Evolutionary conservation across 2,888 invertebrate species (phyloP), one percentile per base, ranked within the genome.

Genomic region (Dryocosmus kuriphilus): DNA sequence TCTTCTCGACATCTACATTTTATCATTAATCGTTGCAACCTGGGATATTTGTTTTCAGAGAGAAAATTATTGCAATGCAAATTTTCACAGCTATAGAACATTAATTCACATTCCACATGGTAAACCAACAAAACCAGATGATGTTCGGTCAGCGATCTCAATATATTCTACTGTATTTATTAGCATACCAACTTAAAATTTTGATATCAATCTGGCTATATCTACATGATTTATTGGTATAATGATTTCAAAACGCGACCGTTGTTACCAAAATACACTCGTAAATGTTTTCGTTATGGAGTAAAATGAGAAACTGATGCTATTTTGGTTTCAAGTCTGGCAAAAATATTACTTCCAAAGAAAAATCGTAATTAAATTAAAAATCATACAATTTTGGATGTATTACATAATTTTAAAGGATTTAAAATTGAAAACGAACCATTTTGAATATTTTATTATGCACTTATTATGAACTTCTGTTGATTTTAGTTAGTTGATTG

Each of bases 261-360:
- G 19, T 63, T 63, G 35, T 35, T 35, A 63, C 63, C 14, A 19
- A 63, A 63, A 63, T 63, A 63, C 35, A 35, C 63, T 22, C 35
- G 11, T 38, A 19, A 62, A 63, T 63, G n/a, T 63, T 63, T 63
- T 38, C 11, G 63, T n/a, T 63, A 22, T 63, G n/a, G 19, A 14
- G 30, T 51, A 9, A 22, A 51, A 51, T 51, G n/a, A 51, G 51
- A n/a, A 51, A 51, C n/a, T n/a, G 3, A 51, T 51, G 8, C 8
- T 51, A 51, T 9, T 51, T 51, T 51, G 8, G 51, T 51, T 51
- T 51, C n/a, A n/a, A 8, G n/a, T 51, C 51, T 51, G n/a, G 51
- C 8, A 51, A 51, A 51, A 51, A n/a, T 51, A 51, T n/a, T 51
- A 51, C 8, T 51, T 19, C n/a, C 2, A n/a, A n/a, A n/a, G 8